These are phyloP conservation scores for Molorchus minor DNA, from an alignment of 2,888 invertebrate genomes.

Conservation along the genomic window DNA sequence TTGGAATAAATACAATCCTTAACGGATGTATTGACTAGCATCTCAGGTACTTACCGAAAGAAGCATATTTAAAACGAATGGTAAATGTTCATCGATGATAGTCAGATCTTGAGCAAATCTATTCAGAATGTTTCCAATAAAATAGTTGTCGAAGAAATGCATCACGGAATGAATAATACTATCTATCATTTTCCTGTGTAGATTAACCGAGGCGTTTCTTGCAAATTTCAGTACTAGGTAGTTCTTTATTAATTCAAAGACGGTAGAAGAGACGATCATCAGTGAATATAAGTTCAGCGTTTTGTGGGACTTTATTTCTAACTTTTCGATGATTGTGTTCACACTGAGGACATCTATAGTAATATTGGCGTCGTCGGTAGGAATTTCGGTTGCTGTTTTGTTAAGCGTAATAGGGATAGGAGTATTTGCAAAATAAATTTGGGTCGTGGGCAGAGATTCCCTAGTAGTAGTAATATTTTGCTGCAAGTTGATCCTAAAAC, in stretches of 20 bases:
- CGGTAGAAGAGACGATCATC: slow-evolving; percentile 44
- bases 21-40: not conserved
- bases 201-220: slow-evolving; percentile 45
- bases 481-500: slow-evolving; percentile 44
- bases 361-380: not conserved
- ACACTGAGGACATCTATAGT: slow-evolving; percentile 16
- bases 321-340: slow-evolving; percentile 20
- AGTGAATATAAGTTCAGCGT: slow-evolving; percentile 47
- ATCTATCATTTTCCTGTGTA: slow-evolving; percentile 50
- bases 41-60: slow-evolving; percentile 38
- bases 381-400: not conserved
- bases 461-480: slow-evolving; percentile 34
- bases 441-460: not conserved
- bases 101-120: slow-evolving; percentile 54
- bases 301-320: slow-evolving; percentile 30
- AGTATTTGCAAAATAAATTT: not conserved
- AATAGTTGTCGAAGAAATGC: slow-evolving; percentile 52
- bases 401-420: not conserved
- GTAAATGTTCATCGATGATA: slow-evolving; percentile 49
- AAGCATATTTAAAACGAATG: slow-evolving; percentile 37
- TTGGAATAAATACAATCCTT: not conserved
- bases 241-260: slow-evolving; percentile 46
- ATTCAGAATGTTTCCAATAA: slow-evolving; percentile 55
- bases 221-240: slow-evolving; percentile 45
- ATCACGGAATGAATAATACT: slow-evolving; percentile 48